These are phyloP conservation scores for Caretta caretta DNA, from an alignment of 2,113 vertebrate species.

Conservation along the genomic window DNA sequence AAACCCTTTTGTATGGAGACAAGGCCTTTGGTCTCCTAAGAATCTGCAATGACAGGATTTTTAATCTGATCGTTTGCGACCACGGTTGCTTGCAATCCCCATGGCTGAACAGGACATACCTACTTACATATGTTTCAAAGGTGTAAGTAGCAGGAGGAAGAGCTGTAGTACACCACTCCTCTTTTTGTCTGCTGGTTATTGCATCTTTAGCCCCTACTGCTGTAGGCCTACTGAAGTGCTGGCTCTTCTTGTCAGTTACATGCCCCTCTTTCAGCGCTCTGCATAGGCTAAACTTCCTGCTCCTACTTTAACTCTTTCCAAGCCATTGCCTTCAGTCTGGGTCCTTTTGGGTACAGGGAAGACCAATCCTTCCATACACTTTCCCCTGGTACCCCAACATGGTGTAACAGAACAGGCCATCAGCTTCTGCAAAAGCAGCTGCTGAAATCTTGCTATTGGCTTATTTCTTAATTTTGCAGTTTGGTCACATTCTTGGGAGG, in stretches of 20 bases:
- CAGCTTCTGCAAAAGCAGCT: neutral
- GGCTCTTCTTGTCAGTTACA: neutral
- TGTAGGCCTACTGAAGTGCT: neutral
- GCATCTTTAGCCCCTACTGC: fast-evolving
- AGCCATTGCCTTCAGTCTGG: fast-evolving
- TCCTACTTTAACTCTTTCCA: neutral
- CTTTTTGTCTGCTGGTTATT: fast-evolving
- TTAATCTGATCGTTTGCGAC: fast-evolving
- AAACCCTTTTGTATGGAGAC: no score
- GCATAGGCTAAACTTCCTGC: neutral
- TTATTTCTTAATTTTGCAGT: neutral
- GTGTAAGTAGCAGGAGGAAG: no score
- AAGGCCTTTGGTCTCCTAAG: no score
- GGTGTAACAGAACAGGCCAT: neutral
- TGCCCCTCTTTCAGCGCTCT: no score
- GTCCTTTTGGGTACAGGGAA: neutral
- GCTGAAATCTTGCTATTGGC: neutral
- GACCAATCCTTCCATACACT: neutral
- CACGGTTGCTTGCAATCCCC: neutral
- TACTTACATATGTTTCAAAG: no score
- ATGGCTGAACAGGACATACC: no score
- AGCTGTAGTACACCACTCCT: fast-evolving
- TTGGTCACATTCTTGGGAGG: fast-evolving
- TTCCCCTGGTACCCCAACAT: neutral
- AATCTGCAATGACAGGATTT: no score